Conservation (phyloP, 1,140 invertebrate species). For the Melitaea cinxia region DNA sequence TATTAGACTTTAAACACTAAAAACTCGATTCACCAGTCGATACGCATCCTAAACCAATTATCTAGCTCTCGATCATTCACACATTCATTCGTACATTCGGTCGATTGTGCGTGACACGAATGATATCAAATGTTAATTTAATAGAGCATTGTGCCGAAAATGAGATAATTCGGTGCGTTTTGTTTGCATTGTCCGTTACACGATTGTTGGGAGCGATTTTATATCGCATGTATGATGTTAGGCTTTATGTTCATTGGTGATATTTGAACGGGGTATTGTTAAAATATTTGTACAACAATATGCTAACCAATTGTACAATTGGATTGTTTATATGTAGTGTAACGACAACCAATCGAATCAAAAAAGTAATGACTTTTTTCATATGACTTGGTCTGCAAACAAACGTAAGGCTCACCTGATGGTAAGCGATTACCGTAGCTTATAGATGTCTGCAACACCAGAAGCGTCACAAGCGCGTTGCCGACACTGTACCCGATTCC, state of each 20-base stretch:
- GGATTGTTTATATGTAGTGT: too few relatives aligned
- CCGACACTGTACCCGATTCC: too few relatives aligned
- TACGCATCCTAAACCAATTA: slow-evolving; percentile 9
- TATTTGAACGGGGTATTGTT: neutral
- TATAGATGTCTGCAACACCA: too few relatives aligned
- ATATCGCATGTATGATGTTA: neutral
- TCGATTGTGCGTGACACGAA: slow-evolving; percentile 21
- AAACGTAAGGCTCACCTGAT: too few relatives aligned
- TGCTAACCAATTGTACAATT: too few relatives aligned
- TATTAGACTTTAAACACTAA: neutral
- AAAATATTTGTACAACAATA: neutral
- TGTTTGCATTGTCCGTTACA: slow-evolving; percentile 11
- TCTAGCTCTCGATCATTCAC: slow-evolving; percentile 20
- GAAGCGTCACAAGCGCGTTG: too few relatives aligned
- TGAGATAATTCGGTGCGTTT: slow-evolving; percentile 24
- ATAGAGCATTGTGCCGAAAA: slow-evolving; percentile 33
- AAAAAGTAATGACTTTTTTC: too few relatives aligned
- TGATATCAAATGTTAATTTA: slow-evolving; percentile 36
- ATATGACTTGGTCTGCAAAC: too few relatives aligned
- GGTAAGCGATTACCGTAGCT: too few relatives aligned
- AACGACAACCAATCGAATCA: too few relatives aligned
- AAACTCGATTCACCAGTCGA: neutral
- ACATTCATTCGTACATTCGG: slow-evolving; percentile 18
- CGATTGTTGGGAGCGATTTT: slow-evolving; percentile 7
- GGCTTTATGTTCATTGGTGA: neutral